Base-by-base conservation (phyloP, 2,797 vertebrate genomes). In the Sebastiscus tertius region DNA sequence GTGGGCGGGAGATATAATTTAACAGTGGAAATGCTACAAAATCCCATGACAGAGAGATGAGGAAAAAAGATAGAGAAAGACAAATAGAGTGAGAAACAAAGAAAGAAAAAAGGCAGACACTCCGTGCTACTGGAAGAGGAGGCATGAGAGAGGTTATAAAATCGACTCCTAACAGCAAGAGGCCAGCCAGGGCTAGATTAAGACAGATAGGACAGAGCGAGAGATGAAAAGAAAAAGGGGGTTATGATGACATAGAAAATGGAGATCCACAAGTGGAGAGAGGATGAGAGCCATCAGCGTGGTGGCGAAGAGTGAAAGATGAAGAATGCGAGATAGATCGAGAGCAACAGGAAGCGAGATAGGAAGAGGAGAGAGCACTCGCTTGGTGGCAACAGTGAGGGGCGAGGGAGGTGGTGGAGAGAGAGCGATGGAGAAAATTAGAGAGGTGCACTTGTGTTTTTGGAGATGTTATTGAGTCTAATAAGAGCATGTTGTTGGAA, bases 401-500 rank as follows among this genome's bases (percentile, higher is more conserved):
- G 66, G 29, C 5, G 11, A 55, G 56, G 65, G 65, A 69, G 66
- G 55, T 24, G 6, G 13, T 2, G 6, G 54, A 68, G 63, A 72
- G 56, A 55, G 34, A 65, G 75, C 58, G 33, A 64, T 31, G 27
- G 72, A 81, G 75, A 75, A 65, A 82, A 82, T 81, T 33, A 69
- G 49, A 60, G 67, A 71, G 67, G 56, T 68, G 72, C 27, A 52
- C 88, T 88, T 81, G 63, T 87, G 80, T 74, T 88, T 79, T 74
- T 79, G 63, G 81, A 89, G 89, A 83, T 65, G 85, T 76, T 87
- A 79, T 85, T 72, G 85, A 86, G 88, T 79, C 54, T 72, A 89
- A 91, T 90, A 81, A 82, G 87, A 90, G 81, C 55, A 4, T 61
- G 83, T 80, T 89, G 86, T 85, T 80, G 84, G 39, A 42, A 80